phyloP scores from a whole-genome alignment of 2,113 vertebrate genomes.

The Plotosus lineatus region DNA sequence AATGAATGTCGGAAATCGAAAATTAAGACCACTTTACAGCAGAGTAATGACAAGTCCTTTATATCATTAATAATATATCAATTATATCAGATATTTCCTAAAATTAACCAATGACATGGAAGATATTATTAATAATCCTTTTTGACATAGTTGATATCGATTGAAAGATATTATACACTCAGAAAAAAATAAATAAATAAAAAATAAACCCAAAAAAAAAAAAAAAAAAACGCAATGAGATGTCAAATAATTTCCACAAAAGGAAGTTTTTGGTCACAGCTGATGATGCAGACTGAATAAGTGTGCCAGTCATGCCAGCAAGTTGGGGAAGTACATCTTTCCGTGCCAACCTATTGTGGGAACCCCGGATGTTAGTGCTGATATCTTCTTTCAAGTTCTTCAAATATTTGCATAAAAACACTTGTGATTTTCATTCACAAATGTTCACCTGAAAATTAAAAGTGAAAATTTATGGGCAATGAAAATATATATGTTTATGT shows the following conservation, averaged over 20 bases:
- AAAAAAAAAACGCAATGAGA: too few species aligned
- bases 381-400: too few species aligned
- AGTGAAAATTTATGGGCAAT: not conserved
- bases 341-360: not conserved
- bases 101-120: not conserved
- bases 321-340: not conserved
- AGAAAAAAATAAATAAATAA: not conserved
- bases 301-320: not conserved
- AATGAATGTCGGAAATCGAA: not conserved
- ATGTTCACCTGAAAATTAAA: not conserved
- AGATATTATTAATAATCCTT: not conserved
- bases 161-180: too few species aligned
- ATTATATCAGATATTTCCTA: not conserved
- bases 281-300: not conserved
- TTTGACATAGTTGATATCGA: not conserved
- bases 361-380: not conserved
- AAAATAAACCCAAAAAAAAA: not conserved
- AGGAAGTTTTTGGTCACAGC: not conserved
- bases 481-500: not conserved
- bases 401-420: not conserved
- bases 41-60: not conserved
- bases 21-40: not conserved
- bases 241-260: not conserved
- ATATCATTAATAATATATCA: not conserved
- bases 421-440: not conserved